A percentile compares a stretch with the other conserved stretches of the same genome.
Conservation (phyloP, 2,797 vertebrate species). For the Sciurus vulgaris region DNA sequence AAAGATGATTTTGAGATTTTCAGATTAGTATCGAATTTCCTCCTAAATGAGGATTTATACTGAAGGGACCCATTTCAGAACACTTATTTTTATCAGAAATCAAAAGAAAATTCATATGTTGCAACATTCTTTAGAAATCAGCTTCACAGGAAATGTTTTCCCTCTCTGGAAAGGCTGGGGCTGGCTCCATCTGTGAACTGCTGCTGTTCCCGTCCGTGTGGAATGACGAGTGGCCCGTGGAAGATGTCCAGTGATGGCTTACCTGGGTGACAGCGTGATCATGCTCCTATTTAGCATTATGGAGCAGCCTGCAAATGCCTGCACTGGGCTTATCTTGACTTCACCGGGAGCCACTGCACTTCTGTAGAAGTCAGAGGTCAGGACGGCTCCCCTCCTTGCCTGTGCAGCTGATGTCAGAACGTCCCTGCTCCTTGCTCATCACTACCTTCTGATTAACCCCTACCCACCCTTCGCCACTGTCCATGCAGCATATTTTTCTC, state of each 20-base stretch:
- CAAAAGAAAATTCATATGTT: background rate
- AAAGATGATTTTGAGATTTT: conserved; percentile 60
- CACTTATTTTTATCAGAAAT: background rate
- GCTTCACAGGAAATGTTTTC: background rate
- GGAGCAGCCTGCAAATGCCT: background rate
- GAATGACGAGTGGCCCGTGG: background rate
- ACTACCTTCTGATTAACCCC: rapidly evolving
- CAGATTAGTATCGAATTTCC: conserved; percentile 64
- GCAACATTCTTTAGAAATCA: background rate
- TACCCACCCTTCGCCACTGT: rapidly evolving
- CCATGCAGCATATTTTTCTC: rapidly evolving
- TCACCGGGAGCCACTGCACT: background rate
- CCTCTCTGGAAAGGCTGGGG: no score
- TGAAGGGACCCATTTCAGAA: conserved; percentile 11
- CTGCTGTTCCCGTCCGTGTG: rapidly evolving
- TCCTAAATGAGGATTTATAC: conserved; percentile 61
- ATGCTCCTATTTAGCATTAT: background rate
- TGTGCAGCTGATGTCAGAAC: background rate
- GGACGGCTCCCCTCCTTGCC: rapidly evolving
- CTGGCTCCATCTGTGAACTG: rapidly evolving
- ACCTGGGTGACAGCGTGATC: background rate
- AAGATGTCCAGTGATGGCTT: background rate
- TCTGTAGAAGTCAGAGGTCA: background rate
- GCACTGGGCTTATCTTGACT: background rate
- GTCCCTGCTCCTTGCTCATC: rapidly evolving